Base-by-base conservation (phyloP, 2,888 invertebrate species). In the Acronicta psi region DNA sequence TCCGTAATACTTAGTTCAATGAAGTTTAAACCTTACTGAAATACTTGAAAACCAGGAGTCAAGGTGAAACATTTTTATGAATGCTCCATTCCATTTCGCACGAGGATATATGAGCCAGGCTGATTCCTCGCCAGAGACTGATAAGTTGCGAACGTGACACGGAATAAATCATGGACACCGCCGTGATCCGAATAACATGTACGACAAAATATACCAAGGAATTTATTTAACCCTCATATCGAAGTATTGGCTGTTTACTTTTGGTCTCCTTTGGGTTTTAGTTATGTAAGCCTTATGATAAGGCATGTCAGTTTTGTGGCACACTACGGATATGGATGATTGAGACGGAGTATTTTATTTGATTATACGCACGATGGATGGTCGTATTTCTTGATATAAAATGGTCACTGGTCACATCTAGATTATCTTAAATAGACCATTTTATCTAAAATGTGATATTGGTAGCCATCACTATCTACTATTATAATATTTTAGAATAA, bases 91-190 rank as follows among this genome's bases (percentile, higher is more conserved):
- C 61, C 66, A 71, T 77, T 75, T 71, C 59, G 64, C 59, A 40
- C 41, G 59, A 67, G 78, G 66, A 74, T 71, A 69, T 71, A 77
- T 69, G 75, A 71, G 66, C 68, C 70, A 73, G 69, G 73, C 73
- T 79, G 83, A 85, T 82, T 81, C 81, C 67, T 70, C 77, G 80
- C 80, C 62, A 74, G 82, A 79, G 75, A 81, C 81, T 86, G 89
- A 89, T 89, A 89, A 88, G 84, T 85, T 80, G 79, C 57, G 74
- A 78, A 83, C 88, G 88, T 89, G 88, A 80, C 77, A 71, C 57
- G 58, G 87, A 86, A 89, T 90, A 88, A 88, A 88, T 88, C 82
- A 79, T 66, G 76, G 73, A 70, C 56, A 75, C 51, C 57, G 16
- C 42, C 85, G 84, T 86, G 87, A 85, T 83, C 81, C 68, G 85